A percentile compares a stretch with the other conserved stretches of the same genome.
These are phyloP conservation scores for Catocala nupta DNA, from an alignment of 2,888 invertebrate genomes.

Conservation along the genomic window DNA sequence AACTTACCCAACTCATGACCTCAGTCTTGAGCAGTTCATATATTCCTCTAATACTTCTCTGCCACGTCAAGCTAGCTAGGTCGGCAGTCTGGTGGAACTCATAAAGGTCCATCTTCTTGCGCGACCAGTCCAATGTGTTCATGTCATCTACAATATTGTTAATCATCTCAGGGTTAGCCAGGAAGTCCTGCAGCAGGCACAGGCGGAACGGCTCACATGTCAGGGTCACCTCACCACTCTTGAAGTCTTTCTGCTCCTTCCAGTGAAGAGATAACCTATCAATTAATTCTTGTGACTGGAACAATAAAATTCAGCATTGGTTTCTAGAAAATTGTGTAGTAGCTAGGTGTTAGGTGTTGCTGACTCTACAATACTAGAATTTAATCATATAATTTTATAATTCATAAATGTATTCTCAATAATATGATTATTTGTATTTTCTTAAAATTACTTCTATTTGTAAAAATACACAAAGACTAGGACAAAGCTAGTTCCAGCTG, in stretches of 20 bases:
- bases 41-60: constrained; percentile 88
- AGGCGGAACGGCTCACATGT: constrained; percentile 90
- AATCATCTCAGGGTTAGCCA: constrained; percentile 86
- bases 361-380: no score
- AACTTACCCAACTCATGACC: constrained; percentile 89
- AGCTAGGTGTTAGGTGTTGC: no score
- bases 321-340: no score
- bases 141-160: constrained; percentile 90
- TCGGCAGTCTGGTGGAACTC: constrained; percentile 95
- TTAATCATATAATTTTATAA: no score
- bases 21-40: constrained; percentile 89
- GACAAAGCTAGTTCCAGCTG: no score
- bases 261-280: constrained; percentile 79
- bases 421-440: no score
- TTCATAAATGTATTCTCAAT: no score
- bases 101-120: constrained; percentile 95
- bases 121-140: constrained; percentile 90
- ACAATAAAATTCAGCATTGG: constrained; percentile 21
- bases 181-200: constrained; percentile 89
- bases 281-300: constrained; percentile 76
- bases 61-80: constrained; percentile 86
- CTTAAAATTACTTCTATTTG: no score
- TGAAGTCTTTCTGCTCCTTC: constrained; percentile 75
- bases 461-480: no score
- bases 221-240: constrained; percentile 80